A percentile compares a stretch with the other conserved stretches of the same genome.
Conservation (phyloP, 2,797 vertebrate species). For the Centropyge bicolor region DNA sequence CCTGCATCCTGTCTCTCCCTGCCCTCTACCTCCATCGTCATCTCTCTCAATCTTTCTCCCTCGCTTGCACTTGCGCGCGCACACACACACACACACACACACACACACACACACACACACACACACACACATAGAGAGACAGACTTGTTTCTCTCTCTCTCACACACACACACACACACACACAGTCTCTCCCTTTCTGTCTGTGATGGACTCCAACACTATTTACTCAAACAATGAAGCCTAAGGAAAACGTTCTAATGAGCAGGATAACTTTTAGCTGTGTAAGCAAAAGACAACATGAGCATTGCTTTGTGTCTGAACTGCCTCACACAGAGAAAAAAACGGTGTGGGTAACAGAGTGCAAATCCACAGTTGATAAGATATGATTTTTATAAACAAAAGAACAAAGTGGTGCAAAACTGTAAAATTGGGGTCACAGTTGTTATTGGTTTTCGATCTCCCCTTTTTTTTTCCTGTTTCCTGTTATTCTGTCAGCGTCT, state of each 20-base stretch:
- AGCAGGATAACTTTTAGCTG: constrained; percentile 81
- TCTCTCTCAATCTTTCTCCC: constrained; percentile 50
- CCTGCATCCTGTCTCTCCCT: constrained; percentile 87
- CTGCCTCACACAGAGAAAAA: constrained; percentile 35
- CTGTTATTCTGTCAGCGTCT: constrained; percentile 65
- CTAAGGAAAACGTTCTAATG: constrained; percentile 76
- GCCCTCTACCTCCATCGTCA: constrained; percentile 73
- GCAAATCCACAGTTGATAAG: constrained; percentile 72
- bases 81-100: constrained; percentile 27
- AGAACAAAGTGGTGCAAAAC: constrained; percentile 77
- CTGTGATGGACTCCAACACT: constrained; percentile 72
- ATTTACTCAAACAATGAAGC: constrained; percentile 83
- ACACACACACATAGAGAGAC: constrained; percentile 15
- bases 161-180: constrained; percentile 28
- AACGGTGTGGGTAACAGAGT: constrained; percentile 58
- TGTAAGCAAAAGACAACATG: constrained; percentile 75
- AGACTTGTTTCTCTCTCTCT: too few species aligned
- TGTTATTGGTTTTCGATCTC: constrained; percentile 64
- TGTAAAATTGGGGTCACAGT: constrained; percentile 71
- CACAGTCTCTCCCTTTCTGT: constrained; percentile 40
- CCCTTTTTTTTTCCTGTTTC: constrained; percentile 45
- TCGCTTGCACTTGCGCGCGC: background rate
- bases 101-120: constrained; percentile 19
- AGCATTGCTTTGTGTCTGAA: constrained; percentile 64
- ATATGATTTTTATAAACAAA: constrained; percentile 70